Conservation (phyloP, 2,888 invertebrate species). For the Nezara viridula region DNA sequence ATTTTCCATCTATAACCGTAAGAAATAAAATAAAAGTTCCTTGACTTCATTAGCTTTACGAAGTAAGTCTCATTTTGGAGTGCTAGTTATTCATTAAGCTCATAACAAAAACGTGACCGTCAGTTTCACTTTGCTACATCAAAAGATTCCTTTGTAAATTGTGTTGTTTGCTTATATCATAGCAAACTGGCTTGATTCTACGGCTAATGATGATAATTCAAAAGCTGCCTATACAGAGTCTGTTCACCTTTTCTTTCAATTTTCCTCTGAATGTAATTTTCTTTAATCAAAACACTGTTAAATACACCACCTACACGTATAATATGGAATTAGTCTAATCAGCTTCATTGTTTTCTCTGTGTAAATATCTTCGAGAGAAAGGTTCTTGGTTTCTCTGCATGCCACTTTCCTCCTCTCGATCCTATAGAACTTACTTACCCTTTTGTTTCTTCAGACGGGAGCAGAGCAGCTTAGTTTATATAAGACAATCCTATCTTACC, state of each 20-base stretch:
- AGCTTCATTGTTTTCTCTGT: not conserved
- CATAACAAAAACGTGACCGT: not conserved
- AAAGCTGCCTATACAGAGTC: not conserved
- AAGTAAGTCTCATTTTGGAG: no score
- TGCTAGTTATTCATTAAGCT: no score
- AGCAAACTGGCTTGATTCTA: not conserved
- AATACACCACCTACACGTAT: not conserved
- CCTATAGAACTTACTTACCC: not conserved
- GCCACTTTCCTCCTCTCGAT: not conserved
- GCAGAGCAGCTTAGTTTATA: no score
- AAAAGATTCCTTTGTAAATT: not conserved
- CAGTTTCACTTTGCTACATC: not conserved
- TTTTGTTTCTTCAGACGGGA: no score
- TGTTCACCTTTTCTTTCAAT: not conserved
- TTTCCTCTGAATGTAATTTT: not conserved
- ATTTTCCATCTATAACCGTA: no score
- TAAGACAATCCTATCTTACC: no score
- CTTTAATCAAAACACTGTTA: not conserved
- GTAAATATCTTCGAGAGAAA: not conserved
- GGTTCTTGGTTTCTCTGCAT: not conserved
- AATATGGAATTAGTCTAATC: not conserved
- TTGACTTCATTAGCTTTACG: no score
- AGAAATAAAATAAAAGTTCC: no score
- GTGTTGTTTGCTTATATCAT: not conserved
- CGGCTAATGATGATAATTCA: not conserved